These are phyloP conservation scores for Amorpha juglandis DNA, from an alignment of 2,888 invertebrate genomes.

Conservation along the genomic window DNA sequence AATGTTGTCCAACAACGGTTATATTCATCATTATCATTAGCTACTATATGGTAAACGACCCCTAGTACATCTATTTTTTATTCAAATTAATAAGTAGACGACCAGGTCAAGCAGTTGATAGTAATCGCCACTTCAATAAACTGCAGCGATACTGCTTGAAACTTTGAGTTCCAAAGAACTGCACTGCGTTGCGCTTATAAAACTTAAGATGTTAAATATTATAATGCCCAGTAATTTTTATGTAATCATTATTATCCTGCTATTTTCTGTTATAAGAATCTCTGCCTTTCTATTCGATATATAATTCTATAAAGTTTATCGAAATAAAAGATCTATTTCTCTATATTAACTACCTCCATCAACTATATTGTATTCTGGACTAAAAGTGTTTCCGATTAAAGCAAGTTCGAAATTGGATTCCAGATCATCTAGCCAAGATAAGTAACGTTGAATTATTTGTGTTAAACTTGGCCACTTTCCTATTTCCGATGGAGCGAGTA, in stretches of 20 bases:
- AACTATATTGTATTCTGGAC: neutral
- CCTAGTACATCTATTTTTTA: no score
- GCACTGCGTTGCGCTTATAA: no score
- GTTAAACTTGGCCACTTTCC: slow-evolving; percentile 40
- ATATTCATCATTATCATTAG: no score
- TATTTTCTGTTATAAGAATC: neutral
- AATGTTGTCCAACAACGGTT: no score
- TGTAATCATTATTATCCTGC: neutral
- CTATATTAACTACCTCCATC: slow-evolving; percentile 11
- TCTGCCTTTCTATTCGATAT: neutral
- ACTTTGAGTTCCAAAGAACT: no score
- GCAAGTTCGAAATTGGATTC: slow-evolving; percentile 52
- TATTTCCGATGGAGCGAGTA: slow-evolving; percentile 22
- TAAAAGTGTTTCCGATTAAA: slow-evolving; percentile 44
- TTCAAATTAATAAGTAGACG: no score
- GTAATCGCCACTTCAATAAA: no score
- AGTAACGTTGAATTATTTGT: slow-evolving; percentile 41
- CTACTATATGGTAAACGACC: no score
- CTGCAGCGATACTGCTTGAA: no score
- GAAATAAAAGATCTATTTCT: neutral
- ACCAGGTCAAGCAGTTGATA: no score
- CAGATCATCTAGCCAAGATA: slow-evolving; percentile 51
- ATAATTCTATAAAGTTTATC: neutral
- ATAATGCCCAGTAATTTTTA: no score
- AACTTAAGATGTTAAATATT: no score